Evolutionary conservation across 2,797 vertebrate genomes (phyloP).

Genomic region (Buphagus erythrorhynchus): DNA sequence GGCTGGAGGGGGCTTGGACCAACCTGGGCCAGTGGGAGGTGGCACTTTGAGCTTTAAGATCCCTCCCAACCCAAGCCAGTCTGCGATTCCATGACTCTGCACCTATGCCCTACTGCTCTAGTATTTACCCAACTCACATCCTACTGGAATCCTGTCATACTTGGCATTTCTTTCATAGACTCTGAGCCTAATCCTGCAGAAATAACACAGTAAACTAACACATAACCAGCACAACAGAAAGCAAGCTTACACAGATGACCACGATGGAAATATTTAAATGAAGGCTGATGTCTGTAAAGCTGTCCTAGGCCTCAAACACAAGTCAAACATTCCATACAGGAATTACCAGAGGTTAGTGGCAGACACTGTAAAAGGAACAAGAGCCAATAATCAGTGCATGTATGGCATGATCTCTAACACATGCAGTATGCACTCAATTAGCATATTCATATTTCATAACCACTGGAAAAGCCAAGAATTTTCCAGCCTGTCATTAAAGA

Average conservation of each 20-base stretch:
- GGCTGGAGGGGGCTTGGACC: neutral
- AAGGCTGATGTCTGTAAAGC: neutral
- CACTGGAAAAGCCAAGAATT: neutral
- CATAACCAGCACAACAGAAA: neutral
- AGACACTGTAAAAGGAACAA: neutral
- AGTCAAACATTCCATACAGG: neutral
- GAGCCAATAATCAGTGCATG: neutral
- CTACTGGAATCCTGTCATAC: neutral
- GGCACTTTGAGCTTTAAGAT: neutral
- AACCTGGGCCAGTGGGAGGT: neutral
- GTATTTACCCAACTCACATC: neutral
- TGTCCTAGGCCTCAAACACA: neutral
- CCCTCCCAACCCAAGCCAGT: neutral
- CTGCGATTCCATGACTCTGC: neutral
- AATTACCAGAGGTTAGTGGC: neutral
- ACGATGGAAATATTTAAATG: accelerated
- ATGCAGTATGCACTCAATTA: neutral
- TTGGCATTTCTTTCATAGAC: neutral
- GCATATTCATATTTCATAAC: neutral
- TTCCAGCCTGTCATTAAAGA: neutral
- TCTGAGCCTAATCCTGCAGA: neutral
- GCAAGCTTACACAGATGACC: neutral
- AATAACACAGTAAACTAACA: accelerated
- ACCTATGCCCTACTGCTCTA: neutral
- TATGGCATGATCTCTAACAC: neutral